Conservation (phyloP, 35 echinoderm and acorn worm species). For the Hemicentrotus pulcherrimus region DNA sequence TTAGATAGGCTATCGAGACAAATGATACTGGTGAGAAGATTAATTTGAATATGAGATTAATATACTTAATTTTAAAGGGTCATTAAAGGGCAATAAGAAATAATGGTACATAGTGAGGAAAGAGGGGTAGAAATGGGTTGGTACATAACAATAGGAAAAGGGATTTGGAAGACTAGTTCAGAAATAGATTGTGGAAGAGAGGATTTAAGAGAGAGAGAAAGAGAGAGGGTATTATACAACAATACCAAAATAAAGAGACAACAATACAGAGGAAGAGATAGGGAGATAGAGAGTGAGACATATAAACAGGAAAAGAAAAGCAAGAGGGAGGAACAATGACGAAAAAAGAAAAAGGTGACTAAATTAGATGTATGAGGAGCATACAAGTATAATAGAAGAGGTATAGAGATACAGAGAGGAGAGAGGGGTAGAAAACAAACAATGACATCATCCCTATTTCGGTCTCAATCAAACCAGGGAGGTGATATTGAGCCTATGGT, state of each 20-base stretch:
- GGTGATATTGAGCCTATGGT: too few species aligned
- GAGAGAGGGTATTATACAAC: neutral
- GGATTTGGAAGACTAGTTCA: neutral
- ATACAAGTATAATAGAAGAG: neutral
- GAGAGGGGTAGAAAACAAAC: neutral
- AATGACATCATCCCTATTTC: neutral
- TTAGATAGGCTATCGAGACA: neutral
- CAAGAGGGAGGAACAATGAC: neutral
- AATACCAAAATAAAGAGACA: neutral
- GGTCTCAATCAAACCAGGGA: neutral
- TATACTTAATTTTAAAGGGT: neutral
- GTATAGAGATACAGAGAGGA: neutral
- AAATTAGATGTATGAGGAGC: neutral
- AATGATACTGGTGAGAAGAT: neutral
- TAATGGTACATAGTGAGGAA: neutral
- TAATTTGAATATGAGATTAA: neutral
- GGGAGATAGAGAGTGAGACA: neutral
- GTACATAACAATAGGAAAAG: neutral
- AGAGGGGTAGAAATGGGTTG: neutral
- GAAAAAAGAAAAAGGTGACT: neutral
- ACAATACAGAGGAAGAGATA: neutral
- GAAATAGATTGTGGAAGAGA: neutral
- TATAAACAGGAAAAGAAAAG: neutral
- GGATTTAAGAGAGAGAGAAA: neutral
- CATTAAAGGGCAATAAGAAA: neutral